Conservation (phyloP, 2,888 invertebrate species). For the Trachelus iudaicus region DNA sequence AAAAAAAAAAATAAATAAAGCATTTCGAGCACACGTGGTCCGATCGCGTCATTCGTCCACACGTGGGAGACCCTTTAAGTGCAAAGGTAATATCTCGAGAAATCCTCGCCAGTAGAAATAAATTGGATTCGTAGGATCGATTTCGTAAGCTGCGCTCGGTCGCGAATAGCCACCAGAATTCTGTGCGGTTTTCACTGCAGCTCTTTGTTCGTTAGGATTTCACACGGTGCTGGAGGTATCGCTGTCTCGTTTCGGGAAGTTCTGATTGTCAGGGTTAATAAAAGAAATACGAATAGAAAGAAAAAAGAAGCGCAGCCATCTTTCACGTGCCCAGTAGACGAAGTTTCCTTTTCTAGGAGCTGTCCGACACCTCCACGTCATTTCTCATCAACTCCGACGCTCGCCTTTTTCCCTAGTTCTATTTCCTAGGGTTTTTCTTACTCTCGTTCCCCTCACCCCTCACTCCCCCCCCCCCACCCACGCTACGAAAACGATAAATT, state of each 20-base stretch:
- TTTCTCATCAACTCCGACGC: too few relatives aligned
- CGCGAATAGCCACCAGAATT: background rate
- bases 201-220: background rate
- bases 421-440: background rate
- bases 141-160: background rate
- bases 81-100: background rate
- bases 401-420: background rate
- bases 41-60: background rate
- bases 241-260: background rate
- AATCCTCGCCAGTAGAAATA: constrained; percentile 1
- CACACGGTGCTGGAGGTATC: background rate
- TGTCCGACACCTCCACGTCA: too few relatives aligned
- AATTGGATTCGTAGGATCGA: background rate
- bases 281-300: background rate
- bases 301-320: background rate
- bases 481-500: background rate
- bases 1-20: too few relatives aligned
- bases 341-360: too few relatives aligned
- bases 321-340: background rate
- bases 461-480: too few relatives aligned
- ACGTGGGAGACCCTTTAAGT: background rate
- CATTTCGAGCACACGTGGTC: background rate
- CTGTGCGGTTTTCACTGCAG: background rate
- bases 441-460: background rate
- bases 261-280: too few relatives aligned